These are phyloP conservation scores for Brachyalestes nurse DNA, from an alignment of 2,797 vertebrate species.

Conservation along the genomic window DNA sequence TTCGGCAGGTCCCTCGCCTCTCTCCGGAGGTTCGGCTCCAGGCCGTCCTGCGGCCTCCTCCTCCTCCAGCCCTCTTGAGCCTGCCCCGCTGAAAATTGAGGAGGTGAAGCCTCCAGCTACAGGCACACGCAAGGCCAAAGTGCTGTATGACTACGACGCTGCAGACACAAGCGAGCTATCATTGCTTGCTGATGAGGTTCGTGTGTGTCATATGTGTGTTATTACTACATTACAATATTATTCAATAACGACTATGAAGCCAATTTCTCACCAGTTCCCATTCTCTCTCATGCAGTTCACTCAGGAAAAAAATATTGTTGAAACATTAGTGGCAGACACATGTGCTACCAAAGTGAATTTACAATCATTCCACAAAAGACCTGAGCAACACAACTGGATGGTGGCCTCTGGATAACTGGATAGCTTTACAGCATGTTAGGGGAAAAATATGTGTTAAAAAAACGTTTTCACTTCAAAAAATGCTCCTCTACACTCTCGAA, in stretches of 20 bases:
- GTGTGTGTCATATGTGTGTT: constrained; percentile 16
- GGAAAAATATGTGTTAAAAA: not conserved
- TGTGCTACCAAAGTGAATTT: too few relatives aligned
- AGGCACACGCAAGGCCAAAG: constrained; percentile 90
- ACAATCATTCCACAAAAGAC: too few relatives aligned
- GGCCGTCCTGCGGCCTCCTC: constrained; percentile 49
- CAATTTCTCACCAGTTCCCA: not conserved
- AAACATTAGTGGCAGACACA: too few relatives aligned
- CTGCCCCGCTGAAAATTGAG: constrained; percentile 76
- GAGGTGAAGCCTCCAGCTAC: constrained; percentile 85
- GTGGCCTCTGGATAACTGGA: too few relatives aligned
- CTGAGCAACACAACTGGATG: too few relatives aligned
- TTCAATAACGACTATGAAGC: not conserved
- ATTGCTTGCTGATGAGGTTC: constrained; percentile 93
- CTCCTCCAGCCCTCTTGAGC: constrained; percentile 62
- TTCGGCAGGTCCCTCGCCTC: constrained; percentile 72
- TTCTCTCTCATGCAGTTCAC: not conserved
- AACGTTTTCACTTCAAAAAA: not conserved
- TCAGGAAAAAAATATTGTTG: too few relatives aligned
- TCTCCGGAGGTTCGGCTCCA: constrained; percentile 77
- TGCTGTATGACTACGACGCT: constrained; percentile 94
- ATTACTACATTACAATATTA: not conserved
- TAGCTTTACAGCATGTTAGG: not conserved
- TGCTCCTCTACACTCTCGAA: not conserved
- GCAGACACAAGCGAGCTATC: constrained; percentile 91